Conservation (phyloP, 2,113 vertebrate genomes). For the Hypomesus transpacificus region DNA sequence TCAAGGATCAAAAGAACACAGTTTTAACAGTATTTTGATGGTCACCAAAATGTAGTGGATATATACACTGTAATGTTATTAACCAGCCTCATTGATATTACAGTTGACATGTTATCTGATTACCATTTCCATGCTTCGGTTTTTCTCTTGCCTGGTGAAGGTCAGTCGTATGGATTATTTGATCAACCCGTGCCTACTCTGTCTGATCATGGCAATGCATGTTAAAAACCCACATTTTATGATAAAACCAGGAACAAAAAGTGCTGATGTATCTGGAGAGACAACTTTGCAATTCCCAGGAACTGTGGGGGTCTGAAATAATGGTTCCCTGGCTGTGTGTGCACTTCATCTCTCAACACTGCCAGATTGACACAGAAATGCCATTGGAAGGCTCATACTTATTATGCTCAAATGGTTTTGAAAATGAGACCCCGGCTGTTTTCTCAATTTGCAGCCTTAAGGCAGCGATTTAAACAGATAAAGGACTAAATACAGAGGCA, state of each 20-base stretch:
- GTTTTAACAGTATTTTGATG: too few relatives aligned
- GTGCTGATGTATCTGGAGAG: conserved; percentile 57
- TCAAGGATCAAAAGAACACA: too few relatives aligned
- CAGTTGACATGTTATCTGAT: conserved; percentile 7
- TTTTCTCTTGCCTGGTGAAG: conserved; percentile 7
- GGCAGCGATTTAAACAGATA: conserved; percentile 70
- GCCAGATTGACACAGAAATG: conserved; percentile 68
- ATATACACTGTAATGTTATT: not conserved
- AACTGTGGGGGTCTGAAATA: conserved; percentile 74
- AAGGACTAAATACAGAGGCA: conserved; percentile 56
- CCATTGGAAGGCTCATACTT: conserved; percentile 71
- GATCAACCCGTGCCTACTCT: conserved; percentile 9
- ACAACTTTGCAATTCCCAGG: conserved; percentile 66
- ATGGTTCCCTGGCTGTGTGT: conserved; percentile 63
- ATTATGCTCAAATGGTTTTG: conserved; percentile 75
- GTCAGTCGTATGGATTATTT: conserved; percentile 6
- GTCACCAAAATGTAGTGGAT: not conserved
- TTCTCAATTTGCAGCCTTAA: conserved; percentile 72
- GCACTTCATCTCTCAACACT: conserved; percentile 66
- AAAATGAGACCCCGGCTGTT: conserved; percentile 72
- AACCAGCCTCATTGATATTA: not conserved
- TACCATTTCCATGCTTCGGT: not conserved
- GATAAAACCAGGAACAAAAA: conserved; percentile 48
- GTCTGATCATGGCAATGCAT: conserved; percentile 12
- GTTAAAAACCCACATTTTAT: conserved; percentile 50